Evolutionary conservation across 2,888 invertebrate genomes (phyloP).

Genomic region (Philopedon plagiatum): DNA sequence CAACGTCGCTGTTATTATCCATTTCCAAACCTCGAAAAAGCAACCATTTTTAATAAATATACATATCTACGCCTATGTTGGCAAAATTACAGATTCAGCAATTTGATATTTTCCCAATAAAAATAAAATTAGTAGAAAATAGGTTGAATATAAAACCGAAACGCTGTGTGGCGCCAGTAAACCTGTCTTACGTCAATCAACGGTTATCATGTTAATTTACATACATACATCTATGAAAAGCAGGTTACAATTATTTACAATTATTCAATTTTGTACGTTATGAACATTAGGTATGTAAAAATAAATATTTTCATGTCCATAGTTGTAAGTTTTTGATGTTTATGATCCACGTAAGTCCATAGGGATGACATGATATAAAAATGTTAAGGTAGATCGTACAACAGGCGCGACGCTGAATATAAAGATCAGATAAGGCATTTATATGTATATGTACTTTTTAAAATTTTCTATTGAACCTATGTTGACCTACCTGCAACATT

Average conservation of each 20-base stretch:
- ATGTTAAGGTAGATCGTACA: too few relatives aligned
- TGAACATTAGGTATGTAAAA: conserved; percentile 28
- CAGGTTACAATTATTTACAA: conserved; percentile 29
- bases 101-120: conserved; percentile 15
- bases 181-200: conserved; percentile 38
- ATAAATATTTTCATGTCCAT: conserved; percentile 14
- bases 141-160: conserved; percentile 27
- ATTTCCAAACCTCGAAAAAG: too few relatives aligned
- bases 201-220: conserved; percentile 33
- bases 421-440: too few relatives aligned
- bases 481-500: too few relatives aligned
- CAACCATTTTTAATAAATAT: too few relatives aligned
- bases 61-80: background rate
- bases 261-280: conserved; percentile 23
- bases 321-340: background rate
- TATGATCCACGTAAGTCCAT: too few relatives aligned
- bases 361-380: too few relatives aligned
- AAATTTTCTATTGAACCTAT: too few relatives aligned
- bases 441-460: too few relatives aligned
- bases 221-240: conserved; percentile 38
- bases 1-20: too few relatives aligned
- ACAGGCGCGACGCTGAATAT: too few relatives aligned
- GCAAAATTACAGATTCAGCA: background rate
- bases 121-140: conserved; percentile 32
- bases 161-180: conserved; percentile 32